Evolutionary conservation across 1,140 invertebrate genomes (phyloP), one percentile per base, ranked within the genome.

Genomic region (Calosoma granatense): DNA sequence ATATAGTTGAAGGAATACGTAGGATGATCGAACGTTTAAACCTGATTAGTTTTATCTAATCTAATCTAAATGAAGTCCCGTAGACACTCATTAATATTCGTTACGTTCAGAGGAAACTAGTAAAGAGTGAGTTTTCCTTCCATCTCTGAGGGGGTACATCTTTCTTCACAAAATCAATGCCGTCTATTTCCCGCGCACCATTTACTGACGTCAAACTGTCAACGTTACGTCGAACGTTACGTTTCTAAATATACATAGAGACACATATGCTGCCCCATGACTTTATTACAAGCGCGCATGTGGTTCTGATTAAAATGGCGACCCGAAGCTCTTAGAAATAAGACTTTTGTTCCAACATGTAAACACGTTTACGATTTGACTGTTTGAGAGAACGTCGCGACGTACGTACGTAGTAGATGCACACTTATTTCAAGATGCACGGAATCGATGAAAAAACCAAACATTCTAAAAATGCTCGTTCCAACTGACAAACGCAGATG

Each of bases 161-260:
- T 47, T 47, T 47, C 41, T 47, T 47, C 41, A 47, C 41, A 47
- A 47, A 47, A 47, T 47, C 41, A 47, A 47, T 47, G 9, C 9
- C 6, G 17, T 47, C 6, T 47, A 17, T 17, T 47, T 47, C 41
- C 41, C 41, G 41, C 41, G 41, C 41, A 12, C 41, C 41, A 47
- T 47, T 47, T 47, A 47, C 9, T 47, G 41, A 47, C 41, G 41
- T 47, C 41, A 47, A 17, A 3, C 41, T 47, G 41, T 47, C 41
- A 47, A 6, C 41, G 41, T 47, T 3, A 47, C 17, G 17, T 17
- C 17, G 41, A 47, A 47, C 41, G 41, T 11, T 17, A 17, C 41
- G 17, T 12, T 47, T 47, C 41, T 47, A 47, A 47, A 47, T 47
- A 47, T 47, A 47, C 17, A 47, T 12, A 17, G 3, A 9, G 41